Evolutionary conservation across 2,888 invertebrate species (phyloP), one percentile per base, ranked within the genome.

Genomic region (Dynastes grantii): DNA sequence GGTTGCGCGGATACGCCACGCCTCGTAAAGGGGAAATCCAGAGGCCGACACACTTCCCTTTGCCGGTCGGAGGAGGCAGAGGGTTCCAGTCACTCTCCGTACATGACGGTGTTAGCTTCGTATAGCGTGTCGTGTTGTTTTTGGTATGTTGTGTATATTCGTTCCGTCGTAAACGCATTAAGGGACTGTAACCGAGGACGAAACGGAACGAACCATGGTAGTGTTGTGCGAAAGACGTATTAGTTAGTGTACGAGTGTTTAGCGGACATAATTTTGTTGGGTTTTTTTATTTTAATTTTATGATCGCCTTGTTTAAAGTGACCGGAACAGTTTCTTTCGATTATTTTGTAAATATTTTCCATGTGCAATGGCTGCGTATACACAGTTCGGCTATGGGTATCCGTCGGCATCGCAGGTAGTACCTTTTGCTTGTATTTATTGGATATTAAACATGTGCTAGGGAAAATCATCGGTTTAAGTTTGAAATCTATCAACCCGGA

Each of bases 371-470:
- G 92, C 96, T 89, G 95, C 96, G 86, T 97, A 97, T 91, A 93
- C 96, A 88, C 96, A 97, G 91, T 96, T 96, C 91, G 96, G 96
- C 92, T 97, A 96, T 90, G 93, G 95, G 87, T 96, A 96, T 92
- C 95, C 96, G 92, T 93, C 96, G 92, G 95, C 96, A 88, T 94
- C 96, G 87, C 97, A 96, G 96, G 96, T 97, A 91, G 63, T 29
- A 63, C 63, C 29, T 63, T 29, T 63, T 63, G 11, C 8, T 45
- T 11, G 45, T 45, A 45, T 45, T 45, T 45, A 45, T 45, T 2
- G 9, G 45, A 45, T 45, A 8, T 45, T 45, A 45, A 45, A 8
- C 9, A 11, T 11, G 2, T 45, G 45, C 32, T 37, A 5, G 32
- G 32, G 32, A 2, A 5, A 37, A 5, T 37, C 32, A 4, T 37